A percentile compares a stretch with the other conserved stretches of the same genome.
Evolutionary conservation across 2,113 vertebrate species (phyloP).

Genomic region (Cygnus atratus): DNA sequence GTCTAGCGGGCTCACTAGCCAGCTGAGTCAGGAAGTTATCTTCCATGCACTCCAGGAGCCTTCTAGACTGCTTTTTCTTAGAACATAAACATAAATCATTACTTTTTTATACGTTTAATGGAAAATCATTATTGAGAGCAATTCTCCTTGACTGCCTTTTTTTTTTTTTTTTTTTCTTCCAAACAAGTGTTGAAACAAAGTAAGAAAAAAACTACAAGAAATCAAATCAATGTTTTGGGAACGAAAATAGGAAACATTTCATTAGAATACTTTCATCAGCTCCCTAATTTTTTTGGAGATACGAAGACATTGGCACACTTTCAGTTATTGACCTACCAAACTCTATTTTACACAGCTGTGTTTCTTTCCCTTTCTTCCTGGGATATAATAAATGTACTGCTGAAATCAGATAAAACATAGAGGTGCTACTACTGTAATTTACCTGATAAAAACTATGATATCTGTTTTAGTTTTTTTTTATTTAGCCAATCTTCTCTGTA

Average conservation of each 20-base stretch:
- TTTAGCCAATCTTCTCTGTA: background rate
- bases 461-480: background rate
- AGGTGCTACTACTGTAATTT: background rate
- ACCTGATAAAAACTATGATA: background rate
- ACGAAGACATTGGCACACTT: background rate
- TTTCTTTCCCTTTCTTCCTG: background rate
- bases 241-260: background rate
- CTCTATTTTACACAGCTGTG: background rate
- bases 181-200: background rate
- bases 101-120: background rate
- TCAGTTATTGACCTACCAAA: background rate
- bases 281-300: background rate
- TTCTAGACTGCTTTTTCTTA: background rate
- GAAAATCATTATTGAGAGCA: background rate
- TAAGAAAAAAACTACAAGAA: background rate
- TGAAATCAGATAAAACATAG: background rate
- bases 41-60: no score
- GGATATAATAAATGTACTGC: background rate
- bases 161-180: background rate
- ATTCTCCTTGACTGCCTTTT: background rate
- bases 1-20: no score
- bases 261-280: background rate
- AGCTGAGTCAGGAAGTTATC: no score
- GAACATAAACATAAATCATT: background rate
- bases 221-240: background rate